Percentiles rank a stretch among this genome's conserved stretches.
These are phyloP conservation scores for Morpho helenor DNA, from an alignment of 2,888 invertebrate genomes.

Conservation along the genomic window DNA sequence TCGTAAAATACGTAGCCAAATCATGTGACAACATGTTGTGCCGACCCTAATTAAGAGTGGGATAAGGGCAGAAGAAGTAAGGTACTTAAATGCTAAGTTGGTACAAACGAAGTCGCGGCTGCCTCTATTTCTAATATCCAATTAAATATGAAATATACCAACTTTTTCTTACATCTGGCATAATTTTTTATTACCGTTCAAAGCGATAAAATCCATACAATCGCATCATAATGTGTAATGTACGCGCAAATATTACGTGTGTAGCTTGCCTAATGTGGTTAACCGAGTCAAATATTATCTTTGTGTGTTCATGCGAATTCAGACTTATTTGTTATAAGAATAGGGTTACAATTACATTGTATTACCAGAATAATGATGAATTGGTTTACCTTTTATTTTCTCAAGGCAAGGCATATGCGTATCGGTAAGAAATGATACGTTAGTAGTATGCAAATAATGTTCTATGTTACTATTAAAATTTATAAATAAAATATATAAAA, in stretches of 20 bases:
- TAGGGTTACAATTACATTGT: constrained; percentile 6
- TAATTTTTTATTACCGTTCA: constrained; percentile 16
- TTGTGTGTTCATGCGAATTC: not conserved
- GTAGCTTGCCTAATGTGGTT: constrained; percentile 14
- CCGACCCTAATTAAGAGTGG: too few relatives aligned
- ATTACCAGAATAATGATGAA: not conserved
- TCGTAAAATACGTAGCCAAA: too few relatives aligned
- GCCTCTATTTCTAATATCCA: too few relatives aligned
- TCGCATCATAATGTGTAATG: constrained; percentile 19
- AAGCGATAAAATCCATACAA: constrained; percentile 21
- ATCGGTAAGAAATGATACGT: constrained; percentile 20
- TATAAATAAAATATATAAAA: too few relatives aligned
- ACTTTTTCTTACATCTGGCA: constrained; percentile 8
- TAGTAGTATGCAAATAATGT: not conserved
- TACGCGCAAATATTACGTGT: constrained; percentile 19
- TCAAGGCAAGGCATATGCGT: constrained; percentile 19
- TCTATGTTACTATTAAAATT: too few relatives aligned
- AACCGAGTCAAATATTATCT: constrained; percentile 8
- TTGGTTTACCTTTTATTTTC: constrained; percentile 19
- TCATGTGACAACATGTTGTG: too few relatives aligned
- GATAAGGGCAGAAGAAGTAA: too few relatives aligned
- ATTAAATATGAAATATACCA: too few relatives aligned
- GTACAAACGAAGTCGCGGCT: too few relatives aligned
- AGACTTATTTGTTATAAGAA: not conserved
- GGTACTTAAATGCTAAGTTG: too few relatives aligned